A percentile compares a stretch with the other conserved stretches of the same genome.
Evolutionary conservation across 2,888 invertebrate species (phyloP).

Genomic region (Philonicus albiceps): DNA sequence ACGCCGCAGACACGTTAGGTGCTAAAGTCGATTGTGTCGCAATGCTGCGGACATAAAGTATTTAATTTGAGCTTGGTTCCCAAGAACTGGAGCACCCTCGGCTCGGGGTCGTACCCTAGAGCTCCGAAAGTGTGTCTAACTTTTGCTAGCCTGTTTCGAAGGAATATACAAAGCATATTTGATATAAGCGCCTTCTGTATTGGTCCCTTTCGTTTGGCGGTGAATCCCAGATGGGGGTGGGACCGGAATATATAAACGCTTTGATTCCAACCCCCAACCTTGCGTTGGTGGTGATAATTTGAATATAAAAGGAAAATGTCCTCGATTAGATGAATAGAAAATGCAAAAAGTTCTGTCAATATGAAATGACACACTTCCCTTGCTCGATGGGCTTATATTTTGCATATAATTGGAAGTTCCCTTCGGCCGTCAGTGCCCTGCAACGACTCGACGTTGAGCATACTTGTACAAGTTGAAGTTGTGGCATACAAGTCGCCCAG

Average conservation of each 20-base stretch:
- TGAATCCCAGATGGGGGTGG: background rate
- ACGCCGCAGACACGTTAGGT: background rate
- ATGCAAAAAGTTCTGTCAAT: background rate
- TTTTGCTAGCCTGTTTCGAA: background rate
- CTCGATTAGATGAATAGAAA: conserved; percentile 4
- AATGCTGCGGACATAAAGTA: background rate
- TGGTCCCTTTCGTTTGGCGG: background rate
- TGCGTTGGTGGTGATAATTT: background rate
- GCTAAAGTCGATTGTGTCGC: background rate
- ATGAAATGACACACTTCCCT: background rate
- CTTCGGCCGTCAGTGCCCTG: background rate
- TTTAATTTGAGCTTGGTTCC: background rate
- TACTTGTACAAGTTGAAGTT: background rate
- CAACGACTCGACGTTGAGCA: background rate
- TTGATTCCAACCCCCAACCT: background rate
- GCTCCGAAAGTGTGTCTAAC: background rate
- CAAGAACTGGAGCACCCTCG: background rate
- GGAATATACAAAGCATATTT: background rate
- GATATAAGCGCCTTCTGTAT: background rate
- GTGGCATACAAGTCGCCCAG: background rate
- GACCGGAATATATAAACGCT: background rate
- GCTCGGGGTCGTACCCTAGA: background rate
- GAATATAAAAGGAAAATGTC: conserved; percentile 26
- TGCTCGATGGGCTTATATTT: background rate
- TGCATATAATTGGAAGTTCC: background rate